Conservation (phyloP, 2,113 vertebrate genomes). For the Tapirus terrestris region DNA sequence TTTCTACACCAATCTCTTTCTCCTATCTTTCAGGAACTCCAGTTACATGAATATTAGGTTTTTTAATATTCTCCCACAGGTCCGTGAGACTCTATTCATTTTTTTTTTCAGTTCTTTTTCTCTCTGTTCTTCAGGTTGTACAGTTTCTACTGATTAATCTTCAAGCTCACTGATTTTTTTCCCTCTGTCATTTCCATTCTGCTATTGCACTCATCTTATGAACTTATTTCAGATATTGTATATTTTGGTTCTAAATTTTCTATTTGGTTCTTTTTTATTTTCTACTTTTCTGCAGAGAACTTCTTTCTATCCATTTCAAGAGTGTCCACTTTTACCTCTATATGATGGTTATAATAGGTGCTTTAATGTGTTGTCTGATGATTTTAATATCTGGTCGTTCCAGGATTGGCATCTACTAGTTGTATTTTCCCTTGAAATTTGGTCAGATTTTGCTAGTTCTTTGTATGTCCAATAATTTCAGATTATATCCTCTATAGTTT, state of each 20-base stretch:
- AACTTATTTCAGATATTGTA: neutral
- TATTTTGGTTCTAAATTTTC: neutral
- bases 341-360: neutral
- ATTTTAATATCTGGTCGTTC: neutral
- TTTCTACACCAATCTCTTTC: neutral
- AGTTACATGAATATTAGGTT: neutral
- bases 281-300: neutral
- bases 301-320: neutral
- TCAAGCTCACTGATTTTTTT: neutral
- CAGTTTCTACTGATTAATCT: neutral
- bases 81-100: neutral
- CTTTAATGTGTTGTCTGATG: conserved; percentile 20
- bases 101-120: neutral
- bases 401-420: neutral
- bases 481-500: neutral
- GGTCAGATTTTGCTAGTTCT: neutral
- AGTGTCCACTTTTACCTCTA: neutral
- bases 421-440: neutral
- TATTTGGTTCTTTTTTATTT: neutral
- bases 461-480: neutral
- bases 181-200: neutral
- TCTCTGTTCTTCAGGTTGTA: neutral
- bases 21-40: neutral
- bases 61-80: neutral
- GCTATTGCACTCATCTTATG: neutral